Conservation (phyloP, 2,113 vertebrate genomes). For the Neotoma lepida region DNA sequence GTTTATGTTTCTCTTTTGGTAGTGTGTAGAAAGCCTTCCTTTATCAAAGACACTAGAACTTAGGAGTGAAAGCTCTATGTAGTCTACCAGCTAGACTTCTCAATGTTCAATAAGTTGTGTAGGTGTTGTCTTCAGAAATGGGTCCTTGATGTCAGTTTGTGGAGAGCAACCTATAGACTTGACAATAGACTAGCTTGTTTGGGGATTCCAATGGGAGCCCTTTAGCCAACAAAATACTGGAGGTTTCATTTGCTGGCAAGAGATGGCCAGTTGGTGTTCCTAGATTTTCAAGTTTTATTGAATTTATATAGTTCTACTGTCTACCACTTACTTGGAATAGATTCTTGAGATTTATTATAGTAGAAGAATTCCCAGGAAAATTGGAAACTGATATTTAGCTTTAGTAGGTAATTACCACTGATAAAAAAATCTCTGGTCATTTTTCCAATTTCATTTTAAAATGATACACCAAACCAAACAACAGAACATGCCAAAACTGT, state of each 20-base stretch:
- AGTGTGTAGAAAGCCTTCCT: not conserved
- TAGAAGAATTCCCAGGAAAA: conserved; percentile 7
- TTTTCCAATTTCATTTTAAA: conserved; percentile 69
- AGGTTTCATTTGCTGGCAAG: not conserved
- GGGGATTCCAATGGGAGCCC: not conserved
- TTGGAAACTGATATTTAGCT: conserved; percentile 34
- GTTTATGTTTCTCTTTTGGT: not conserved
- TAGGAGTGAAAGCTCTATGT: not conserved
- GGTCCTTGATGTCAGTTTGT: not conserved
- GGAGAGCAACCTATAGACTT: not conserved
- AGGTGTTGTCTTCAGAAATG: not conserved
- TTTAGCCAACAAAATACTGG: not conserved
- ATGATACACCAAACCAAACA: conserved; percentile 23
- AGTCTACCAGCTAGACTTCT: not conserved
- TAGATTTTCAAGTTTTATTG: conserved; percentile 43
- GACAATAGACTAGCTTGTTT: not conserved
- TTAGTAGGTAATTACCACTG: conserved; percentile 68
- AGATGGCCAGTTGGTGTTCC: not conserved
- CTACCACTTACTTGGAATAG: conserved; percentile 27
- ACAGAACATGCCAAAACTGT: not conserved
- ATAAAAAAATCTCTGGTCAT: conserved; percentile 47
- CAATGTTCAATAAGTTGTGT: not conserved
- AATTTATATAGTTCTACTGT: conserved; percentile 44
- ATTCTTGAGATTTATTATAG: conserved; percentile 43
- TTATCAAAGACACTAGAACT: not conserved